phyloP scores from a whole-genome alignment of 2,113 vertebrate species.

The Malurus cyaneus region DNA sequence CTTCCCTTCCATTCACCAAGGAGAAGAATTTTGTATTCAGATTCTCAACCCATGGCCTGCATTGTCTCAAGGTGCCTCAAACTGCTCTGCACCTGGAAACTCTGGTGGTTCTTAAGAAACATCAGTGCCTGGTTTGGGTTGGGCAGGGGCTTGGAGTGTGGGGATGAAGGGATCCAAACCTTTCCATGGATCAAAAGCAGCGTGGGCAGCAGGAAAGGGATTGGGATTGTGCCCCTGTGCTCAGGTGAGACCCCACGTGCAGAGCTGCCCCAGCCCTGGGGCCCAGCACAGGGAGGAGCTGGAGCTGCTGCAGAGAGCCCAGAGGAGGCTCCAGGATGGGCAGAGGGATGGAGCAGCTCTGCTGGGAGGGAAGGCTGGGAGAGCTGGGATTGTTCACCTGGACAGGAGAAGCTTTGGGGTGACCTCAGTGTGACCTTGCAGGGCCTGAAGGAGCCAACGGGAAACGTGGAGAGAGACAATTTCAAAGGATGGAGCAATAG shows the following conservation, averaged over 20 bases:
- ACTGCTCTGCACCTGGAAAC: not conserved
- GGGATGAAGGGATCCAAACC: not conserved
- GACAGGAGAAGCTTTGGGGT: not conserved
- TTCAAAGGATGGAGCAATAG: not conserved
- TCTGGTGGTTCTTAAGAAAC: not conserved
- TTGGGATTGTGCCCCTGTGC: not conserved
- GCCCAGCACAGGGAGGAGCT: not conserved
- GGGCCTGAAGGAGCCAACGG: fast-evolving
- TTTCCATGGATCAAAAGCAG: not conserved
- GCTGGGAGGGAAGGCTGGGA: not conserved
- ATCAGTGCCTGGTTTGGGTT: not conserved
- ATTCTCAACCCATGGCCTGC: not conserved
- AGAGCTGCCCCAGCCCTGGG: not conserved
- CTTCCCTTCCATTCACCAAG: not conserved
- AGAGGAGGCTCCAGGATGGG: not conserved
- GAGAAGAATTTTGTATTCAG: not conserved
- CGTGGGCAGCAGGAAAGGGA: fast-evolving
- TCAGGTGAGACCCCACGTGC: not conserved
- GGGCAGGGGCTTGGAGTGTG: fast-evolving
- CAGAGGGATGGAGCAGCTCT: not conserved
- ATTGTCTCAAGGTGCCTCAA: not conserved
- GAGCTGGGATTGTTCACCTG: not conserved
- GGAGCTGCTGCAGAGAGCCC: not conserved
- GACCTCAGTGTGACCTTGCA: fast-evolving
- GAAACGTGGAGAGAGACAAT: not conserved